phyloP scores from a whole-genome alignment of 2,888 invertebrate species.

The Punctoribates punctum region DNA sequence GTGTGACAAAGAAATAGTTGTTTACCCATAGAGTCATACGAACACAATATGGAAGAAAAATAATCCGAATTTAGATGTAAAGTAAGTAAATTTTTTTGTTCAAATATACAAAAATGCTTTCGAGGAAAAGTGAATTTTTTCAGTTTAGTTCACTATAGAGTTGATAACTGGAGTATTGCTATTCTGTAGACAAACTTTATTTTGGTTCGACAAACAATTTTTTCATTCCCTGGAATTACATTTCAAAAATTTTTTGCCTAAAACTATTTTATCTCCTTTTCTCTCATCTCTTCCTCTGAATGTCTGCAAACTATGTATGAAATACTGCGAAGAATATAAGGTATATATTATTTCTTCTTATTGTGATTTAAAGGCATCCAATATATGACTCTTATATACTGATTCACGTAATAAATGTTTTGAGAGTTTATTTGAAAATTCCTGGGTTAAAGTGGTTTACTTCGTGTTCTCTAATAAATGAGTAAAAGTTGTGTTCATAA shows the following conservation, averaged over 20 bases:
- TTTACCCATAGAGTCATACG: not conserved
- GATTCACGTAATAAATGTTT: not conserved
- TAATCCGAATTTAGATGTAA: conserved; percentile 22
- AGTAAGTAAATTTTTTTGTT: conserved; percentile 14
- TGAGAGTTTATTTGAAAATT: not conserved
- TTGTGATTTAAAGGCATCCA: no score
- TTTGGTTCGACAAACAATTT: conserved; percentile 18
- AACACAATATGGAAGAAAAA: conserved; percentile 1
- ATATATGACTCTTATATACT: not conserved
- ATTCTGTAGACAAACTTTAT: not conserved
- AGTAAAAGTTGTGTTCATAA: not conserved
- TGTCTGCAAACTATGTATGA: no score
- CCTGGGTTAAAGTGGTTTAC: not conserved
- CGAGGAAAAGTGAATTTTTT: not conserved
- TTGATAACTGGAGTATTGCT: not conserved
- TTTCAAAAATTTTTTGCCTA: conserved; percentile 15
- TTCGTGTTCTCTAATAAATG: not conserved
- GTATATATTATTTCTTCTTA: no score
- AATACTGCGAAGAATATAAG: no score
- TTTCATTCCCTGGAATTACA: not conserved
- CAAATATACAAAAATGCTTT: conserved; percentile 1
- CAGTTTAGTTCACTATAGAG: conserved; percentile 5
- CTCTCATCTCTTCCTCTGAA: not conserved
- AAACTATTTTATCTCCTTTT: conserved; percentile 6
- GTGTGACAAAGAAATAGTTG: not conserved